phyloP scores from a whole-genome alignment of 2,113 vertebrate genomes.

The Clarias macrocephalus region DNA sequence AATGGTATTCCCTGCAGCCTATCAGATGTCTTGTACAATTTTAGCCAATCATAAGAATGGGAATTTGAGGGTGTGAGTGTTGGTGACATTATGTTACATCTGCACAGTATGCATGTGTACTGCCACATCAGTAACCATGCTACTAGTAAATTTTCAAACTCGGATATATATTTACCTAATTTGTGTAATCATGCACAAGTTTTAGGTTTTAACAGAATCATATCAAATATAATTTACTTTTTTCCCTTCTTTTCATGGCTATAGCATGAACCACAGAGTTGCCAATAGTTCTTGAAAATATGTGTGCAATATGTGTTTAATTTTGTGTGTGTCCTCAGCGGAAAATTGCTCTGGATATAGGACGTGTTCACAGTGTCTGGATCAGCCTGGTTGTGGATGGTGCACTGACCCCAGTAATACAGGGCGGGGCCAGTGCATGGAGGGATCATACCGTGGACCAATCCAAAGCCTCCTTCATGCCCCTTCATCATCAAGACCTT shows the following conservation, averaged over 20 bases:
- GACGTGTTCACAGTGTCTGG: constrained; percentile 89
- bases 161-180: no score
- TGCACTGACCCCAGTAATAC: constrained; percentile 95
- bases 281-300: not conserved
- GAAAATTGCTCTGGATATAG: constrained; percentile 97
- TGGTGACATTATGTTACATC: no score
- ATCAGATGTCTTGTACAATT: no score
- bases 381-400: constrained; percentile 95
- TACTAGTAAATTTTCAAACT: no score
- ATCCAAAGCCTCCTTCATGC: constrained; percentile 78
- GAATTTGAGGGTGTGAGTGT: no score
- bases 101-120: no score
- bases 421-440: constrained; percentile 89
- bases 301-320: not conserved
- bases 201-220: not conserved
- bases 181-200: no score
- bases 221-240: not conserved
- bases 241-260: not conserved
- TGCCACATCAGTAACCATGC: no score
- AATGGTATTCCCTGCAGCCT: no score
- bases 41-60: no score
- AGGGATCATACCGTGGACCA: constrained; percentile 87
- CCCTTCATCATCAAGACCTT: constrained; percentile 75
- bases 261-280: not conserved
- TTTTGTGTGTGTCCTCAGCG: constrained; percentile 68